A percentile compares a stretch with the other conserved stretches of the same genome.
Conservation (phyloP, 1,140 invertebrate species). For the Megalopta genalis region DNA sequence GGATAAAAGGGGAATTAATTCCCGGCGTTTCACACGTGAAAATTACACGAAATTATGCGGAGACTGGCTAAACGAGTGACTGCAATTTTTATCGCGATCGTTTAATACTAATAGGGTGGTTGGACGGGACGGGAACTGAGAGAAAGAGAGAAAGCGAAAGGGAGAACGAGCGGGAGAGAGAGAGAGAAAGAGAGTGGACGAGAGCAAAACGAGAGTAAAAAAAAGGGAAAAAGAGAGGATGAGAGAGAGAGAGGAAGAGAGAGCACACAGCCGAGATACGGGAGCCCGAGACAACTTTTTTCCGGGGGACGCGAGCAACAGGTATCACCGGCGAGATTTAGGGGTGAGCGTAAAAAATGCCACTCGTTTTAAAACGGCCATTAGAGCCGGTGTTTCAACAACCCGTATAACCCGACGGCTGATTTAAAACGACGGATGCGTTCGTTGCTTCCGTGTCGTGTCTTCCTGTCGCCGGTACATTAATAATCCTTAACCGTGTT, state of each 20-base stretch:
- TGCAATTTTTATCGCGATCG: no score
- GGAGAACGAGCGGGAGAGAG: background rate
- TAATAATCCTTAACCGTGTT: background rate
- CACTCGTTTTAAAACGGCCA: slow-evolving; percentile 49
- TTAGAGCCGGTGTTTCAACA: slow-evolving; percentile 39
- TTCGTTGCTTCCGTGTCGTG: background rate
- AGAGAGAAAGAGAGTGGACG: background rate
- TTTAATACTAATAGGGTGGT: no score
- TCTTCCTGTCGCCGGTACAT: background rate
- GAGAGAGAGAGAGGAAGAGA: no score
- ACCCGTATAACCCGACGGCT: slow-evolving; percentile 19
- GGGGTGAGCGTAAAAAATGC: slow-evolving; percentile 55
- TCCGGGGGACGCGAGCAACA: slow-evolving; percentile 51
- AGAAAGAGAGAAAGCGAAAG: background rate
- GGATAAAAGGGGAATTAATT: slow-evolving; percentile 1
- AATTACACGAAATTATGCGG: no score
- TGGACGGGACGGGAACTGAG: background rate
- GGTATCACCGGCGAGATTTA: slow-evolving; percentile 59
- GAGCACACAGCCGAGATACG: slow-evolving; percentile 3
- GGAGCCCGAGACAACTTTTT: slow-evolving; percentile 46
- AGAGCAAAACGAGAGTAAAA: background rate
- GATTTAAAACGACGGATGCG: slow-evolving; percentile 30
- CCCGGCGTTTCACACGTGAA: background rate
- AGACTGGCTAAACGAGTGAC: no score
- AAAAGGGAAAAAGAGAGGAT: background rate